A percentile compares a stretch with the other conserved stretches of the same genome.
These are phyloP conservation scores for Noctua janthe DNA, from an alignment of 2,888 invertebrate species.

Conservation along the genomic window DNA sequence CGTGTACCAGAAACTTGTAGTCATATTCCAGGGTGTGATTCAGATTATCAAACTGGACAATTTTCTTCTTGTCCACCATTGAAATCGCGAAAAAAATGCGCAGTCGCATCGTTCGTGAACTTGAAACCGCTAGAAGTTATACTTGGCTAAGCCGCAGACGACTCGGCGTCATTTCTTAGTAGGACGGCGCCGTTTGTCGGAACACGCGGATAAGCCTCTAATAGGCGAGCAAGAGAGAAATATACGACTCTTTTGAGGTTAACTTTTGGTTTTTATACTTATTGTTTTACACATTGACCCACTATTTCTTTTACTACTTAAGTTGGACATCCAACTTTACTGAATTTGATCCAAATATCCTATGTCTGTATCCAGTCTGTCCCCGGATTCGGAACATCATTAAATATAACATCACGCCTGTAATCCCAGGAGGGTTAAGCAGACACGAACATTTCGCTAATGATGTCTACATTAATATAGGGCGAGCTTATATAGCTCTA, in stretches of 20 bases:
- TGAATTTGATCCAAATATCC: constrained; percentile 13
- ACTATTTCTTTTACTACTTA: constrained; percentile 34
- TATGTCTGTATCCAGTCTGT: not conserved
- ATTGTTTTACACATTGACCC: constrained; percentile 39
- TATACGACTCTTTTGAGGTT: constrained; percentile 17
- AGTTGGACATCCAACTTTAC: constrained; percentile 16
- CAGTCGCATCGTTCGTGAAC: constrained; percentile 1
- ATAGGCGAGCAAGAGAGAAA: constrained; percentile 19
- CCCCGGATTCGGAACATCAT: not conserved
- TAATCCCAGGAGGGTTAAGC: not conserved
- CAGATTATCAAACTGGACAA: not conserved
- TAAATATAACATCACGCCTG: not conserved
- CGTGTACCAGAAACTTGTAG: not conserved
- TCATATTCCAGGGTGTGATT: not conserved
- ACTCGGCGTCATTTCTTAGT: constrained; percentile 34
- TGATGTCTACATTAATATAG: not conserved
- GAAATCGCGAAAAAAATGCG: not conserved
- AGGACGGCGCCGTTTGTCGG: constrained; percentile 38
- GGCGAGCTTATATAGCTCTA: not conserved
- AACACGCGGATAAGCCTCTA: constrained; percentile 16
- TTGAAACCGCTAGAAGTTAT: constrained; percentile 16
- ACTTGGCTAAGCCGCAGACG: constrained; percentile 39
- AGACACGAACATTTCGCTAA: not conserved
- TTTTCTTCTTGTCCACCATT: not conserved
- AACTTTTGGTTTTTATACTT: constrained; percentile 43